Evolutionary conservation across 2,113 vertebrate genomes (phyloP), one percentile per base, ranked within the genome.

Genomic region (Turdus rufiventris): DNA sequence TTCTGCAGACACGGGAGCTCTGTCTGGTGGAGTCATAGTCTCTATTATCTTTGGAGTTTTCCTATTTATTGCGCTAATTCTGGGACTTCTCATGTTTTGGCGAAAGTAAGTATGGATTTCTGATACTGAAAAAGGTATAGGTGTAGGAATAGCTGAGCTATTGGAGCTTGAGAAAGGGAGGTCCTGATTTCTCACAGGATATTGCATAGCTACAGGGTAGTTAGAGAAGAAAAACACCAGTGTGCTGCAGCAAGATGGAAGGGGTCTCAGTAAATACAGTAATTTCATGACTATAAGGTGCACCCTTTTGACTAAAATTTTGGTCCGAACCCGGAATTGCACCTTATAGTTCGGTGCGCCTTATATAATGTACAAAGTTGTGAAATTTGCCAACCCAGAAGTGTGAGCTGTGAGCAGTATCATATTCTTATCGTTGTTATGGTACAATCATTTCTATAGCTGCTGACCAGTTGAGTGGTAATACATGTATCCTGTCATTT

Each of bases 1-100:
- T 91, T 74, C 84, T 85, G 9, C 94, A 98, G 98, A 94, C 77
- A 85, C 96, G 0, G 97, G 95, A 82, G 75, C 84, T 82, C 93
- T 97, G 42, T 97, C 97, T 10, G 97, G 96, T 89, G 98, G 98
- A 60, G 97, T 97, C 88, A 92, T 97, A 8, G 97, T 97, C 47
- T 96, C 97, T 51, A 90, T 98, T 77, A 40, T 97, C 89, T 98
- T 98, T 0, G 98, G 98, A 88, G 24, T 98, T 87, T 71, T 98
- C 9, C 89, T 98, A 4, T 97, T 93, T 17, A 2, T 96, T 43
- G 98, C 89, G 8, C 85, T 98, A 71, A 33, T 97, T 76, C 12
- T 95, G 3, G 98, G 97, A 58, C 33, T 97, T 70, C 3, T 98
- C 7, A 1, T 97, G 86, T 96, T 96, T 85, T 62, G 85, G 18